Conservation (phyloP, 2,888 invertebrate genomes). For the Chesias legatella region DNA sequence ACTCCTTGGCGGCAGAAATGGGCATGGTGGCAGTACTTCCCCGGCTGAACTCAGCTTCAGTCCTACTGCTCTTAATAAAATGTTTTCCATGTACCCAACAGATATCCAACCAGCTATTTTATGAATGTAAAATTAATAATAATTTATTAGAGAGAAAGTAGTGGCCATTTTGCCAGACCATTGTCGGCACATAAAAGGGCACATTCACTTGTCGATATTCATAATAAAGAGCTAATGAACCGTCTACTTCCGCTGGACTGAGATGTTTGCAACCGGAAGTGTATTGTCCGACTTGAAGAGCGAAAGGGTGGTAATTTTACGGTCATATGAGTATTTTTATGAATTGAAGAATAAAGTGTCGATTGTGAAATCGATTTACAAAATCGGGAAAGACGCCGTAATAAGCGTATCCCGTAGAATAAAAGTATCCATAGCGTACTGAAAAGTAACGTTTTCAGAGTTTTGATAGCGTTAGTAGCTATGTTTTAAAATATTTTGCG, state of each 20-base stretch:
- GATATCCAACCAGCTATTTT: not conserved
- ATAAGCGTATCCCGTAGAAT: too few species aligned
- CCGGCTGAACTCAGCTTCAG: too few species aligned
- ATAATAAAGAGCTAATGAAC: conserved; percentile 63
- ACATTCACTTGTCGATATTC: conserved; percentile 40
- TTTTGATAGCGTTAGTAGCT: too few species aligned
- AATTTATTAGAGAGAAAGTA: conserved; percentile 7
- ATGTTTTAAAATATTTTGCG: too few species aligned
- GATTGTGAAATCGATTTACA: conserved; percentile 15
- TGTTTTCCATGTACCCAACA: too few species aligned
- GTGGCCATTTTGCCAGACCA: conserved; percentile 14
- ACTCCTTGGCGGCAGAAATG: too few species aligned
- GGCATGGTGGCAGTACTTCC: too few species aligned
- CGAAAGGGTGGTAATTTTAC: conserved; percentile 65
- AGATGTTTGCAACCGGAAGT: conserved; percentile 69
- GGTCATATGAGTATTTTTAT: conserved; percentile 35
- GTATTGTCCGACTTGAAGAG: conserved; percentile 43
- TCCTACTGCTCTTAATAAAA: too few species aligned
- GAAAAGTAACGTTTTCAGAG: too few species aligned
- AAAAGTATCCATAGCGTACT: too few species aligned
- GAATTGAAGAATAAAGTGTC: conserved; percentile 5
- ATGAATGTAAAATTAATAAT: conserved; percentile 4
- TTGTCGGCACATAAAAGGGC: conserved; percentile 58
- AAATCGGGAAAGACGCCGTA: not conserved
- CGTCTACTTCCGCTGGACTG: conserved; percentile 66